Evolutionary conservation across 2,888 invertebrate species (phyloP).

Genomic region (Mechanitis messenoides): DNA sequence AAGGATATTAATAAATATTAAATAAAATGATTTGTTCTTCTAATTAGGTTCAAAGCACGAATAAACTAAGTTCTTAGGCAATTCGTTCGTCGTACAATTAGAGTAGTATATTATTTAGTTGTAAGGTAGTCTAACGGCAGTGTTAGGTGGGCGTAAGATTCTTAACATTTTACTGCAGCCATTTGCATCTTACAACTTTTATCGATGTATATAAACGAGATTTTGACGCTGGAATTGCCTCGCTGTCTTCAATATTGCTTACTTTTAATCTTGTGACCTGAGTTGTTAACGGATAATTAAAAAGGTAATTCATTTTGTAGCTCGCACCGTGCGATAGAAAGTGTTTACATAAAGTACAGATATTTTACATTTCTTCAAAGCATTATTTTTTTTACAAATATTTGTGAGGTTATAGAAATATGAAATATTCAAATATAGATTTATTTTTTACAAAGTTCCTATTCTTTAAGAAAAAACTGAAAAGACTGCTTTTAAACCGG

Average conservation of each 20-base stretch:
- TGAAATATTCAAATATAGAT: too few species aligned
- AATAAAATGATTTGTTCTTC: too few species aligned
- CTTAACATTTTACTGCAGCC: conserved; percentile 66
- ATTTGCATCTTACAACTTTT: conserved; percentile 75
- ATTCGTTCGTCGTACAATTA: conserved; percentile 9
- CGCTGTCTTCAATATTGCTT: conserved; percentile 51
- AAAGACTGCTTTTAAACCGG: too few species aligned
- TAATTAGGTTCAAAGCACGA: background rate
- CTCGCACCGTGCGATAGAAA: conserved; percentile 6
- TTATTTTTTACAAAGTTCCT: too few species aligned
- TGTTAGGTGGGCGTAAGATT: conserved; percentile 62
- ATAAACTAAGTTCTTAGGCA: background rate
- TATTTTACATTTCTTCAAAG: too few species aligned
- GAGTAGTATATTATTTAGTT: conserved; percentile 23
- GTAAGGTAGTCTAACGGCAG: conserved; percentile 60
- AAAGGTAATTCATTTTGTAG: conserved; percentile 10
- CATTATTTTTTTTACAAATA: too few species aligned
- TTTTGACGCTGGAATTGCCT: conserved; percentile 51
- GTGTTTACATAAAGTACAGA: background rate
- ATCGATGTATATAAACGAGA: conserved; percentile 66
- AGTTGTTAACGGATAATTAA: conserved; percentile 23
- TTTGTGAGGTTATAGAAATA: too few species aligned
- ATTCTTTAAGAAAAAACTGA: too few species aligned
- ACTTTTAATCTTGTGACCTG: conserved; percentile 22
- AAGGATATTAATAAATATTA: too few species aligned